Conservation (phyloP, 2,888 invertebrate genomes). For the Panorpa germanica region DNA sequence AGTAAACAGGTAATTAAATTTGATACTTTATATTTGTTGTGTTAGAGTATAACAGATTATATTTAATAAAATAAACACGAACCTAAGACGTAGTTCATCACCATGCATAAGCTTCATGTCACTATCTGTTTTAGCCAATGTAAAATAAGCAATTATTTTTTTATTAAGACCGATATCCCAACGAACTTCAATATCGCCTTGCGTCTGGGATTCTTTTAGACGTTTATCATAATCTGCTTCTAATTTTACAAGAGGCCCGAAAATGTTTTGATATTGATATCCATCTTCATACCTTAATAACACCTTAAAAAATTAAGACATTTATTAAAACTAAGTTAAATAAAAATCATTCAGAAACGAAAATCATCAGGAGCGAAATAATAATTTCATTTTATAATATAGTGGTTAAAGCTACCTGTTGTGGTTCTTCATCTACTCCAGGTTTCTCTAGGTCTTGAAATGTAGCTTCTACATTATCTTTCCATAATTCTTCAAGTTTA, state of each 20-base stretch:
- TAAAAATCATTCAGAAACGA: slow-evolving; percentile 5
- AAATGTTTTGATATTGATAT: slow-evolving; percentile 96
- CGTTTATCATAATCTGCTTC: slow-evolving; percentile 98
- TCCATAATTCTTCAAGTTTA: slow-evolving; percentile 96
- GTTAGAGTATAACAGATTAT: not conserved
- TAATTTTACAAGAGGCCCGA: slow-evolving; percentile 88
- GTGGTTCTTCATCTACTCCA: slow-evolving; percentile 94
- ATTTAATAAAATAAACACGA: slow-evolving; percentile 5
- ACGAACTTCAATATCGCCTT: slow-evolving; percentile 93
- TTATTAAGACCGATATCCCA: slow-evolving; percentile 99
- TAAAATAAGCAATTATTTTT: slow-evolving; percentile 94
- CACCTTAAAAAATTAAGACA: slow-evolving; percentile 14
- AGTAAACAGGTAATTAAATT: no score
- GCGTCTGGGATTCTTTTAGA: slow-evolving; percentile 93
- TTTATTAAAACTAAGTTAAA: slow-evolving; percentile 6
- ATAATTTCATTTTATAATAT: slow-evolving; percentile 15
- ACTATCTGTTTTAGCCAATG: slow-evolving; percentile 90
- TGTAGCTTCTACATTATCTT: slow-evolving; percentile 93
- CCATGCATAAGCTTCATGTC: slow-evolving; percentile 99
- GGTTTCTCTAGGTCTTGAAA: slow-evolving; percentile 97
- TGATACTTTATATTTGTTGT: no score
- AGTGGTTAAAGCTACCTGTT: slow-evolving; percentile 42
- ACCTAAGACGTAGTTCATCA: slow-evolving; percentile 80
- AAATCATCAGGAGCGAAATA: slow-evolving; percentile 13
- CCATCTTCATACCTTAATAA: slow-evolving; percentile 83